A percentile compares a stretch with the other conserved stretches of the same genome.
Conservation (phyloP, 2,113 vertebrate species). For the Prietella phreatophila region DNA sequence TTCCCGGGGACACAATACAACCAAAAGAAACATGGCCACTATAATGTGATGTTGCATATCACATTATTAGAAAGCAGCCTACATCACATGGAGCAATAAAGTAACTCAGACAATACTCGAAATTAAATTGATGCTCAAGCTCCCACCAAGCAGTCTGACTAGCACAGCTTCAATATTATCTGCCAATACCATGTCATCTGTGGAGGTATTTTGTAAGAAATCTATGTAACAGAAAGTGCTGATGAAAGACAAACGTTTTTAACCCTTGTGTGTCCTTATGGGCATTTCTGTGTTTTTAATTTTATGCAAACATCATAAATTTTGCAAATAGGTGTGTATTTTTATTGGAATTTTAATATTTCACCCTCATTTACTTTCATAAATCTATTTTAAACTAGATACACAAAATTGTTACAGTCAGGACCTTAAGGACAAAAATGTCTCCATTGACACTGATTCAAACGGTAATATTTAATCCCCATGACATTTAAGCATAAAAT, state of each 20-base stretch:
- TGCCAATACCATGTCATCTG: background rate
- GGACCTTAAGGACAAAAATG: no score
- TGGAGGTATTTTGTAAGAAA: background rate
- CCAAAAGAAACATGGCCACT: conserved; percentile 2
- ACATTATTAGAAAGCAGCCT: background rate
- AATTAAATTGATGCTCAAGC: background rate
- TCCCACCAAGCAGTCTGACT: background rate
- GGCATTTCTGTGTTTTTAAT: no score
- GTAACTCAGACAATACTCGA: background rate
- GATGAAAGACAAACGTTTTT: background rate
- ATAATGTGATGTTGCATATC: background rate
- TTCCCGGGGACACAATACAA: conserved; percentile 11
- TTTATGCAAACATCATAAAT: no score
- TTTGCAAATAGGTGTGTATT: no score
- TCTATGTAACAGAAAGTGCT: conserved; percentile 1
- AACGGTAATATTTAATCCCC: no score
- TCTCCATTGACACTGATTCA: no score
- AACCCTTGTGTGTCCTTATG: no score
- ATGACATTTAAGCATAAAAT: no score
- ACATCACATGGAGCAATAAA: background rate
- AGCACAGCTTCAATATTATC: background rate
- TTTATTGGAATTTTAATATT: no score
- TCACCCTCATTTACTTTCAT: no score
- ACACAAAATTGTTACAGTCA: no score
- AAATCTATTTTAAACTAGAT: no score